phyloP scores from a whole-genome alignment of 2,888 invertebrate genomes.

The Limnephilus auricula region DNA sequence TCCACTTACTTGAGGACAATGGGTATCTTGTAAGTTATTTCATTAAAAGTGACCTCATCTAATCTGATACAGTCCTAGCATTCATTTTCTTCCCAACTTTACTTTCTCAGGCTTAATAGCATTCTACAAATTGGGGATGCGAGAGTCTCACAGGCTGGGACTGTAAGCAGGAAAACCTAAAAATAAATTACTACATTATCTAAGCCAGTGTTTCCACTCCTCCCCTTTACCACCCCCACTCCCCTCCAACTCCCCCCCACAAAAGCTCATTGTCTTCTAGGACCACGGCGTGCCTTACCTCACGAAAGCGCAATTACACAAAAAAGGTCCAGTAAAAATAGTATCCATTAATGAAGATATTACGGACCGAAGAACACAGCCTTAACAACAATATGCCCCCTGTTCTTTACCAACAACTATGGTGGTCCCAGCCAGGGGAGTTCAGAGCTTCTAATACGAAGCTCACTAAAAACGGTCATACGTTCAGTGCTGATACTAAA shows the following conservation, averaged over 20 bases:
- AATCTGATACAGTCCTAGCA: not conserved
- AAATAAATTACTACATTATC: no score
- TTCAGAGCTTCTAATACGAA: not conserved
- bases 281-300: not conserved
- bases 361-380: conserved; percentile 18
- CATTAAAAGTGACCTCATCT: not conserved
- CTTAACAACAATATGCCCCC: conserved; percentile 34
- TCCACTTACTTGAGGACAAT: not conserved
- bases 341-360: conserved; percentile 16
- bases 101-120: no score
- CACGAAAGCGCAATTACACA: conserved; percentile 11
- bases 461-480: no score
- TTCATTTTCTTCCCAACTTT: not conserved
- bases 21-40: no score
- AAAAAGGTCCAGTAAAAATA: conserved; percentile 17
- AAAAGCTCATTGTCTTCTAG: not conserved
- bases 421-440: conserved; percentile 23
- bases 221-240: not conserved
- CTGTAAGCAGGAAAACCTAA: no score
- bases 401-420: conserved; percentile 3
- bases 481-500: no score
- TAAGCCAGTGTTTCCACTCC: no score
- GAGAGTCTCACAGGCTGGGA: not conserved
- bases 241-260: no score
- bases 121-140: no score